phyloP scores from a whole-genome alignment of 2,113 vertebrate species.

The Nerophis ophidion region DNA sequence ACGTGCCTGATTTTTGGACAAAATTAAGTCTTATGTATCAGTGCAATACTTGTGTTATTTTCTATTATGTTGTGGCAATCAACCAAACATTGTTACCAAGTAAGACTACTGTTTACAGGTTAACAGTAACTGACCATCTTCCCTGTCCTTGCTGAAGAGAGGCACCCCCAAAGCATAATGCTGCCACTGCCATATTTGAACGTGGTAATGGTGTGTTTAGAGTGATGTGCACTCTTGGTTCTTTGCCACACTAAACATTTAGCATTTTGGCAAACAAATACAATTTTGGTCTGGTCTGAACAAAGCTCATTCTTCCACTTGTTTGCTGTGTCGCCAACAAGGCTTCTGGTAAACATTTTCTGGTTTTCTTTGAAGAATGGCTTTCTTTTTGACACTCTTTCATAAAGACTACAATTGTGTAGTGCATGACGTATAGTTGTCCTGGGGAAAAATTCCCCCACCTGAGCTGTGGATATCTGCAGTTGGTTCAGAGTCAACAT shows the following conservation, averaged over 20 bases:
- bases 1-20: too few relatives aligned
- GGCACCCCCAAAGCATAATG: background rate
- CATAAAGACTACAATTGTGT: background rate
- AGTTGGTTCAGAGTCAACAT: too few relatives aligned
- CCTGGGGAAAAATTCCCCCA: background rate
- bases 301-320: background rate
- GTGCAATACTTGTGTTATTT: too few relatives aligned
- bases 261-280: background rate
- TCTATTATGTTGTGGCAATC: too few relatives aligned
- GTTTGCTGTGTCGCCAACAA: background rate
- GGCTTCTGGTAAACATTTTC: background rate
- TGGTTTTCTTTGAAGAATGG: too few relatives aligned
- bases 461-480: background rate
- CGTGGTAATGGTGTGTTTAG: background rate
- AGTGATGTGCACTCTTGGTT: background rate
- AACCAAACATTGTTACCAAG: too few relatives aligned
- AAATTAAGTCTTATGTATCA: too few relatives aligned
- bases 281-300: background rate
- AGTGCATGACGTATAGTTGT: background rate
- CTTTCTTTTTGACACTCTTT: background rate
- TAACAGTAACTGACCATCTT: background rate
- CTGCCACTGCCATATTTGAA: background rate
- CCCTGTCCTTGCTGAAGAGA: background rate
- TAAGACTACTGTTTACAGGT: too few relatives aligned
- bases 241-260: background rate